phyloP scores from a whole-genome alignment of 2,113 vertebrate species.

The Eulacestoma nigropectus region DNA sequence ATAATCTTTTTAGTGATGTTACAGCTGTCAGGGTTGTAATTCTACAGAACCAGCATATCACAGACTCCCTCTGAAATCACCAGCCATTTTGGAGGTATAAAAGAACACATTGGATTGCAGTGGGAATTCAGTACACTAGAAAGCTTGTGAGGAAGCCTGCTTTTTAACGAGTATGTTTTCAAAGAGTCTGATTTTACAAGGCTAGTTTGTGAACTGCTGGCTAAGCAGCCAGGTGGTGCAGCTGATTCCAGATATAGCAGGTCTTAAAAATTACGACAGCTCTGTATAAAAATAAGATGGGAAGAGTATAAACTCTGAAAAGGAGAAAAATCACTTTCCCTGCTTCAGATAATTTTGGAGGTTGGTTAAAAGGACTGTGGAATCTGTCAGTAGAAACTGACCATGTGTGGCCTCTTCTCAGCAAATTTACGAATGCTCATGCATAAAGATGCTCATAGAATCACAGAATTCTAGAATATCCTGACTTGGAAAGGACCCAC shows the following conservation, averaged over 20 bases:
- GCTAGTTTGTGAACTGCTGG: conserved; percentile 35
- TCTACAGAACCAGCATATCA: conserved; percentile 28
- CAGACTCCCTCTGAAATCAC: conserved; percentile 1
- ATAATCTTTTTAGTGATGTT: conserved; percentile 26
- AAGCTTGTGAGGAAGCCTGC: neutral
- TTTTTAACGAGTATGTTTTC: conserved; percentile 18
- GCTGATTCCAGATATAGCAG: conserved; percentile 5
- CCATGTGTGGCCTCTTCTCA: neutral
- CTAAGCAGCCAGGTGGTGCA: conserved; percentile 34
- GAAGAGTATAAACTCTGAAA: neutral
- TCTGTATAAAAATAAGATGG: conserved; percentile 4
- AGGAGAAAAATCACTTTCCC: neutral
- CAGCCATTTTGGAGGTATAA: neutral
- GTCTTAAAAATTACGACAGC: conserved; percentile 9
- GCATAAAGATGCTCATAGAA: neutral
- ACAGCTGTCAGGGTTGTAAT: conserved; percentile 22
- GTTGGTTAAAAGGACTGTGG: neutral
- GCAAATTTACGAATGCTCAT: neutral
- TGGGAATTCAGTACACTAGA: neutral
- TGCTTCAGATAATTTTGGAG: neutral
- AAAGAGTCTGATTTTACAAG: conserved; percentile 17
- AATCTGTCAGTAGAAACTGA: neutral
- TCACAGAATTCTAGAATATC: neutral
- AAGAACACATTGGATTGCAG: neutral
- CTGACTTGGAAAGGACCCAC: neutral